Conservation (phyloP, 2,888 invertebrate genomes). For the Cerastoderma edule region DNA sequence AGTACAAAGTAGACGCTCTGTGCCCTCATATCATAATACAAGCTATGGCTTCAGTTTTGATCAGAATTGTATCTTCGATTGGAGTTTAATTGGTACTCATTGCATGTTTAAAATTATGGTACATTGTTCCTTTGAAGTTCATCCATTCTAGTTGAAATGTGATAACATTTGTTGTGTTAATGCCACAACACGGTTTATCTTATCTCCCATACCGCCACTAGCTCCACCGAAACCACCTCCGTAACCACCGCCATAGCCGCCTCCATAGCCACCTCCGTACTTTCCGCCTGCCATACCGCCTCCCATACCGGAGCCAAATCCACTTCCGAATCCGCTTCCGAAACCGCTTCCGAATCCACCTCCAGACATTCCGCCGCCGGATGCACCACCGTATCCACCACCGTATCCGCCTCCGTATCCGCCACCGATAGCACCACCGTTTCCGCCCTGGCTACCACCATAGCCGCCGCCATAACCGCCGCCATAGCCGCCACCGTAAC, state of each 20-base stretch:
- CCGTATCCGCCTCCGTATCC: slow-evolving; percentile 10
- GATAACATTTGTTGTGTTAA: no score
- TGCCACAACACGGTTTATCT: no score
- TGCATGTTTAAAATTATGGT: no score
- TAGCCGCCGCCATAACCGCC: slow-evolving; percentile 11
- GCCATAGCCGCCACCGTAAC: slow-evolving; percentile 14
- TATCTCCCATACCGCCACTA: no score
- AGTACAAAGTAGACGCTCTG: no score
- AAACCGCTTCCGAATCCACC: slow-evolving; percentile 24
- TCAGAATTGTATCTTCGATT: no score
- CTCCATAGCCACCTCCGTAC: neutral
- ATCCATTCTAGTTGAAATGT: no score
- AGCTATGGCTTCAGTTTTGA: no score
- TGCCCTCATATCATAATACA: no score
- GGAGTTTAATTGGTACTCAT: no score
- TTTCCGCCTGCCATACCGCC: slow-evolving; percentile 7
- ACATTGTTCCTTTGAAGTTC: no score
- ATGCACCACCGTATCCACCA: slow-evolving; percentile 2
- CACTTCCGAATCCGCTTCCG: slow-evolving; percentile 17
- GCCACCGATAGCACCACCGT: slow-evolving; percentile 3
- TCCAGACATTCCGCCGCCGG: slow-evolving; percentile 18
- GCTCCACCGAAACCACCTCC: no score
- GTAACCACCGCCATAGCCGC: slow-evolving; percentile 13
- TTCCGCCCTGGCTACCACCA: neutral
- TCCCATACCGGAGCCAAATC: neutral